A percentile compares a stretch with the other conserved stretches of the same genome.
phyloP scores from a whole-genome alignment of 2,113 vertebrate species.

The Megaceryle torquata region DNA sequence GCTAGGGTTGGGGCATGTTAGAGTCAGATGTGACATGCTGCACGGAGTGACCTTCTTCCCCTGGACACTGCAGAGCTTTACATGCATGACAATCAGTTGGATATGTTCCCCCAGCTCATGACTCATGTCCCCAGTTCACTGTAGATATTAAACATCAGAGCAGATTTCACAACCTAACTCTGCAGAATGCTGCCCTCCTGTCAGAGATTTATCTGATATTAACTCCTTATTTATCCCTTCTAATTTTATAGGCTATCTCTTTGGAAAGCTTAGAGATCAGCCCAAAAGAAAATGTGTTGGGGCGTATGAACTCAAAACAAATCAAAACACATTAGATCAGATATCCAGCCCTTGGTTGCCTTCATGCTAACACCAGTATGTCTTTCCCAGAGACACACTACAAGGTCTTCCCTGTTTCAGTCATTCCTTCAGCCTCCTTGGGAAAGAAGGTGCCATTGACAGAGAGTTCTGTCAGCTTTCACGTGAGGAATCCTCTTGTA shows the following conservation, averaged over 20 bases:
- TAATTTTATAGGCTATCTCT: neutral
- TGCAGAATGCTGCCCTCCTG: neutral
- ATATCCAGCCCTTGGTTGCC: neutral
- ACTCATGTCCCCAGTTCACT: neutral
- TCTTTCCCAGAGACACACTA: neutral
- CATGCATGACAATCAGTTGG: fast-evolving
- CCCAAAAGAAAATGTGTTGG: neutral
- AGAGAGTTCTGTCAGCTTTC: neutral
- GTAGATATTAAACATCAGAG: neutral
- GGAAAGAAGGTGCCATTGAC: neutral
- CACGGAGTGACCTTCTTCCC: neutral
- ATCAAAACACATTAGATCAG: neutral
- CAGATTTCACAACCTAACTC: neutral
- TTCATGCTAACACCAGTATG: neutral
- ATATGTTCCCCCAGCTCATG: neutral
- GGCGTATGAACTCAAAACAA: neutral
- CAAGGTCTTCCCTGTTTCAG: neutral
- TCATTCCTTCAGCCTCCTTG: neutral
- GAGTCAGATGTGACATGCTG: neutral
- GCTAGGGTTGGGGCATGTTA: neutral
- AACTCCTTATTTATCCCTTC: neutral
- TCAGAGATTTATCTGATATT: neutral
- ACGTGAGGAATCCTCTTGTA: neutral
- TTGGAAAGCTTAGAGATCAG: neutral
- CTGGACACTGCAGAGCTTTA: neutral